phyloP scores from a whole-genome alignment of 2,888 invertebrate species.

The Galerucella calmariensis region DNA sequence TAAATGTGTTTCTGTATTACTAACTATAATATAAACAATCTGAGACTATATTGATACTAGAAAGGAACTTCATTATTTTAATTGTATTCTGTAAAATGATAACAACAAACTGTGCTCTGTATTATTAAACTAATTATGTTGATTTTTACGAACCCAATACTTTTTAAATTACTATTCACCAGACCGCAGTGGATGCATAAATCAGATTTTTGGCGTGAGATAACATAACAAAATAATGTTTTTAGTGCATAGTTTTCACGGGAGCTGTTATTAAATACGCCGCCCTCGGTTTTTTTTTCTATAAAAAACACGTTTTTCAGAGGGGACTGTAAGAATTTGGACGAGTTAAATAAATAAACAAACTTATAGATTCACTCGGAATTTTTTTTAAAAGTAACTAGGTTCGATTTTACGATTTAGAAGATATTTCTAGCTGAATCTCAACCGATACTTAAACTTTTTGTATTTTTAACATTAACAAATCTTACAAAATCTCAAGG shows the following conservation, averaged over 20 bases:
- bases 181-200: neutral
- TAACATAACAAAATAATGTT: neutral
- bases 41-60: neutral
- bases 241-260: neutral
- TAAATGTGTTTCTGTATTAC: neutral
- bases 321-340: no score
- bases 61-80: neutral
- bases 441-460: no score
- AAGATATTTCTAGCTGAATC: no score
- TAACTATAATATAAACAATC: no score
- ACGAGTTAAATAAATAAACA: no score
- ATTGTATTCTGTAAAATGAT: neutral
- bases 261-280: no score
- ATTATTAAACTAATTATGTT: neutral
- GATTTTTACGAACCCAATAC: neutral
- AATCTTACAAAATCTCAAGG: no score
- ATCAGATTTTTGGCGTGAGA: constrained; percentile 6
- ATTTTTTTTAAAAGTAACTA: no score
- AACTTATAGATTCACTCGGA: no score
- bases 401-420: no score
- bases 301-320: neutral
- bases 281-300: neutral
- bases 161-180: neutral
- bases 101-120: neutral
- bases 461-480: no score